These are phyloP conservation scores for Bambusicola thoracicus DNA, from an alignment of 2,113 vertebrate species.

Conservation along the genomic window DNA sequence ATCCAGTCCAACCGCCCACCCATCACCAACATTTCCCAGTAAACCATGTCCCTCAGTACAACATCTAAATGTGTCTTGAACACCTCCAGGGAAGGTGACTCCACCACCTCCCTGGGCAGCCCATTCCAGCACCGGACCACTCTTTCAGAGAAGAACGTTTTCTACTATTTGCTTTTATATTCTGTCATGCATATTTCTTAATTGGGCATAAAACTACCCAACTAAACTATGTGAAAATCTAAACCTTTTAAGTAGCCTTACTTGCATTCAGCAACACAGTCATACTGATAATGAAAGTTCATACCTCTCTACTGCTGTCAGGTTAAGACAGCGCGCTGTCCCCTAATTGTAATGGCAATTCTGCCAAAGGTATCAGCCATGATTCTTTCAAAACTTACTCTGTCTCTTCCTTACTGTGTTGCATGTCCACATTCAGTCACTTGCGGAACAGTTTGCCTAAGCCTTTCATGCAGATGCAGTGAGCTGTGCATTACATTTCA, in stretches of 20 bases:
- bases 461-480: not conserved
- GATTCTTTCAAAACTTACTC: not conserved
- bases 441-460: not conserved
- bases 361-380: not conserved
- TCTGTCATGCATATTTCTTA: not conserved
- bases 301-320: not conserved
- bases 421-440: fast-evolving
- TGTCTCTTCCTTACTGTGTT: not conserved
- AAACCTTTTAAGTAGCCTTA: not conserved
- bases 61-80: no score
- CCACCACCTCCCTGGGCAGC: no score
- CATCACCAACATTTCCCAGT: no score
- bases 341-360: not conserved
- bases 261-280: not conserved
- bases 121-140: no score
- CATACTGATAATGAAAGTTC: not conserved
- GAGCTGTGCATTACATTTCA: not conserved
- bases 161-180: not conserved
- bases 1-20: no score
- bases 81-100: no score
- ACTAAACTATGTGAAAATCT: not conserved
- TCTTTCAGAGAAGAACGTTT: not conserved
- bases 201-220: not conserved
- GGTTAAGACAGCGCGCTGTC: not conserved
- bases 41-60: no score